A percentile compares a stretch with the other conserved stretches of the same genome.
Evolutionary conservation across 1,140 invertebrate species (phyloP).

Genomic region (Saccostrea glomerata): DNA sequence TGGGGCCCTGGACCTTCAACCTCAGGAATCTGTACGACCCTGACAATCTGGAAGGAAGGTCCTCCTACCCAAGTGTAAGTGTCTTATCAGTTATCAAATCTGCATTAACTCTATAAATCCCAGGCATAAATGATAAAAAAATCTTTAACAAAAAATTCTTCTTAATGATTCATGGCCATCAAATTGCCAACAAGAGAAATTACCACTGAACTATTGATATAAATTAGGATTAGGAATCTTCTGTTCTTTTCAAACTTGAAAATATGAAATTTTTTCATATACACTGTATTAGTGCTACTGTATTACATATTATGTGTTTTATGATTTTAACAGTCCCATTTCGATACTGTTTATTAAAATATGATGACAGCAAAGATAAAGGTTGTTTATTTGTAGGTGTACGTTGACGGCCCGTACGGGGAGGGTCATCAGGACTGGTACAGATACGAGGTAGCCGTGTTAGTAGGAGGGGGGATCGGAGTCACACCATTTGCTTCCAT

Average conservation of each 20-base stretch:
- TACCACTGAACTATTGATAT: too few species aligned
- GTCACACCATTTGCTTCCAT: constrained; percentile 99
- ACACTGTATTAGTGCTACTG: background rate
- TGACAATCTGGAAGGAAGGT: constrained; percentile 70
- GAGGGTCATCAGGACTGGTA: constrained; percentile 99
- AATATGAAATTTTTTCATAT: too few species aligned
- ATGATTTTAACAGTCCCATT: background rate
- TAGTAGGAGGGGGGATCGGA: constrained; percentile 99
- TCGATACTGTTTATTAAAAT: too few species aligned
- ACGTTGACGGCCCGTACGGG: constrained; percentile 98
- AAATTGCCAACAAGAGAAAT: too few species aligned
- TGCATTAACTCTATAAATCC: too few species aligned
- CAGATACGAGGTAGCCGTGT: constrained; percentile 88
- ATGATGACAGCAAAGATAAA: too few species aligned
- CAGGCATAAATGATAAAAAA: too few species aligned
- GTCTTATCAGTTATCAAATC: background rate
- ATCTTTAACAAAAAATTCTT: too few species aligned
- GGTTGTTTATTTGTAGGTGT: constrained; percentile 79
- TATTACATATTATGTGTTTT: background rate
- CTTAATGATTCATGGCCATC: too few species aligned
- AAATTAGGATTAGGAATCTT: too few species aligned
- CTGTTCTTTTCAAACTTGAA: too few species aligned
- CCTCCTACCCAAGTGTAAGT: background rate
- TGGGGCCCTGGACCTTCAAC: constrained; percentile 90
- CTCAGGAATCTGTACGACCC: constrained; percentile 81